phyloP scores from a whole-genome alignment of 1,140 invertebrate species.

The Leptopilina boulardi region DNA sequence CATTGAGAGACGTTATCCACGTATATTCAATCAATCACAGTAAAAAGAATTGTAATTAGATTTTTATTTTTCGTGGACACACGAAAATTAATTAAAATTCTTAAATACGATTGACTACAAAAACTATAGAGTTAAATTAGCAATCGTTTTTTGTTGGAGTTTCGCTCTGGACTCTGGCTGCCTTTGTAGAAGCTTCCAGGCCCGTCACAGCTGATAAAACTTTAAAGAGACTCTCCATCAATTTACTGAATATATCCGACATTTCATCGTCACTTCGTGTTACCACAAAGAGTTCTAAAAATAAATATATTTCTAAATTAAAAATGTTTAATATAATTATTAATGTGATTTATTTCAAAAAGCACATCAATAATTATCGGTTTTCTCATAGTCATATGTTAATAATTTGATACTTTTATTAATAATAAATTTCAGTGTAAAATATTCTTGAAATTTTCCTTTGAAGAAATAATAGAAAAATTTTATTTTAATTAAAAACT shows the following conservation, averaged over 20 bases:
- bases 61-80: background rate
- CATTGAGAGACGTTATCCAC: background rate
- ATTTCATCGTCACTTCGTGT: conserved; percentile 80
- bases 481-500: too few relatives aligned
- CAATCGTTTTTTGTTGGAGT: conserved; percentile 70
- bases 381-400: too few relatives aligned
- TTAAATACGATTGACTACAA: conserved; percentile 26
- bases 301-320: conserved; percentile 39
- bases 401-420: too few relatives aligned
- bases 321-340: background rate
- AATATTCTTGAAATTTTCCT: too few relatives aligned
- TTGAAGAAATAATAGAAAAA: too few relatives aligned
- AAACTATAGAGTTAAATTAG: conserved; percentile 53
- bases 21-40: background rate
- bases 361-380: too few relatives aligned
- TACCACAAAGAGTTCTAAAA: conserved; percentile 80
- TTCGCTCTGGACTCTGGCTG: conserved; percentile 63
- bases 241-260: conserved; percentile 79
- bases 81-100: background rate
- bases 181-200: conserved; percentile 72
- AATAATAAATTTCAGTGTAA: too few relatives aligned
- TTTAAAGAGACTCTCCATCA: conserved; percentile 82
- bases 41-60: background rate
- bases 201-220: conserved; percentile 79
- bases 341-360: too few relatives aligned